Evolutionary conservation across 2,797 vertebrate genomes (phyloP).

Genomic region (Macropus fuliginosus): DNA sequence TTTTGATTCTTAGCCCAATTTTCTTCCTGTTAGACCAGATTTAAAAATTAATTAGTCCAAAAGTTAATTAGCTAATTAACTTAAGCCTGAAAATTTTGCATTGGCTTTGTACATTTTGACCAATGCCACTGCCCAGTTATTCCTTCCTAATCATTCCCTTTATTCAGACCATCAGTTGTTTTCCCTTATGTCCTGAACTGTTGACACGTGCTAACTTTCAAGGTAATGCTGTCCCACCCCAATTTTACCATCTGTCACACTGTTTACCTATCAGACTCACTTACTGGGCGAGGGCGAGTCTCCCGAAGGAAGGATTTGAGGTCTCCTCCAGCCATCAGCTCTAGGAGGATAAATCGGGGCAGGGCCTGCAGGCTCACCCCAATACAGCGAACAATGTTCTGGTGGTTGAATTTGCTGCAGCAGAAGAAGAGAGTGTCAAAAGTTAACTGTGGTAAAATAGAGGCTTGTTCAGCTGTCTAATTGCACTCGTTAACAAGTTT

Average conservation of each 20-base stretch:
- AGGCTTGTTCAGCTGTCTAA: background rate
- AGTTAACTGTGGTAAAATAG: background rate
- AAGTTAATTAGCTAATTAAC: background rate
- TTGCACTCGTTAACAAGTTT: background rate
- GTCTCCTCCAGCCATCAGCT: constrained; percentile 98
- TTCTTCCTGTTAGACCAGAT: background rate
- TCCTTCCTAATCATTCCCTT: rapidly evolving
- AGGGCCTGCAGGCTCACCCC: constrained; percentile 97
- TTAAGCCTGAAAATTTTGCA: background rate
- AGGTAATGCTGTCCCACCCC: background rate
- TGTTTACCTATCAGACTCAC: constrained; percentile 59
- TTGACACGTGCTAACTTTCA: background rate
- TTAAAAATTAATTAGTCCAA: background rate
- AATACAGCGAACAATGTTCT: constrained; percentile 97
- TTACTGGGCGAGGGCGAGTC: constrained; percentile 95
- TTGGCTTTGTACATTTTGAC: background rate
- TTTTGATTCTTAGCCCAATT: background rate
- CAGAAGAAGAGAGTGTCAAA: background rate
- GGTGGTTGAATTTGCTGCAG: constrained; percentile 98
- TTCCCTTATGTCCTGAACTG: background rate
- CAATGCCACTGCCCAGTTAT: rapidly evolving
- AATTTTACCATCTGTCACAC: background rate
- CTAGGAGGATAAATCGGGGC: constrained; percentile 97
- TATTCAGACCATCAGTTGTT: no score
- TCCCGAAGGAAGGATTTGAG: constrained; percentile 97